These are phyloP conservation scores for Caenorhabditis becei DNA, from an alignment of 2,888 invertebrate genomes.

Conservation along the genomic window DNA sequence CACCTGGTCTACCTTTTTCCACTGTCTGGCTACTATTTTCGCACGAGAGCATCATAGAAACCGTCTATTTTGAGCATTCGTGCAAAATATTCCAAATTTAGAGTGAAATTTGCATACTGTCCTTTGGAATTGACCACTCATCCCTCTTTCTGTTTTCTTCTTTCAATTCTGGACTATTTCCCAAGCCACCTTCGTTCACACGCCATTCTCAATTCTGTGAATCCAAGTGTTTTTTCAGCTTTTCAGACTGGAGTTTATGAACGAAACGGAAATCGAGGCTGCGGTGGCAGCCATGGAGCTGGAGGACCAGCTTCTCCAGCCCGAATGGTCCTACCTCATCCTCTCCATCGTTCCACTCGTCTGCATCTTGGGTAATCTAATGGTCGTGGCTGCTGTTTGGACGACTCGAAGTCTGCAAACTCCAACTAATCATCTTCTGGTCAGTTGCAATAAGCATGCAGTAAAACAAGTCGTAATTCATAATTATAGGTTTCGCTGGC, in stretches of 20 bases:
- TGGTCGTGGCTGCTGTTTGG: conserved; percentile 80
- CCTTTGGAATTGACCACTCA: too few relatives aligned
- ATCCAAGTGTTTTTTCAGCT: not conserved
- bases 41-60: too few relatives aligned
- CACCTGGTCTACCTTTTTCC: not conserved
- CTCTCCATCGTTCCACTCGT: conserved; percentile 69
- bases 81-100: too few relatives aligned
- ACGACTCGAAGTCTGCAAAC: conserved; percentile 79
- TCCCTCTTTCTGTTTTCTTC: too few relatives aligned
- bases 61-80: too few relatives aligned
- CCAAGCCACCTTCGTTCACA: not conserved
- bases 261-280: conserved; percentile 56
- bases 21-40: not conserved
- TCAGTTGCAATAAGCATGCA: conserved; percentile 16
- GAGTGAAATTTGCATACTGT: too few relatives aligned
- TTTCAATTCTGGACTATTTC: not conserved
- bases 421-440: conserved; percentile 78
- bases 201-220: not conserved
- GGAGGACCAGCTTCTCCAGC: conserved; percentile 60
- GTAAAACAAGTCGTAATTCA: not conserved
- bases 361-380: conserved; percentile 73
- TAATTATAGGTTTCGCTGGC: conserved; percentile 77
- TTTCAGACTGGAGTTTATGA: conserved; percentile 45
- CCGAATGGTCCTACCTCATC: conserved; percentile 66
- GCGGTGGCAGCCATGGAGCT: conserved; percentile 54